Conservation (phyloP, 2,888 invertebrate species). For the Philhelius pedissequus region DNA sequence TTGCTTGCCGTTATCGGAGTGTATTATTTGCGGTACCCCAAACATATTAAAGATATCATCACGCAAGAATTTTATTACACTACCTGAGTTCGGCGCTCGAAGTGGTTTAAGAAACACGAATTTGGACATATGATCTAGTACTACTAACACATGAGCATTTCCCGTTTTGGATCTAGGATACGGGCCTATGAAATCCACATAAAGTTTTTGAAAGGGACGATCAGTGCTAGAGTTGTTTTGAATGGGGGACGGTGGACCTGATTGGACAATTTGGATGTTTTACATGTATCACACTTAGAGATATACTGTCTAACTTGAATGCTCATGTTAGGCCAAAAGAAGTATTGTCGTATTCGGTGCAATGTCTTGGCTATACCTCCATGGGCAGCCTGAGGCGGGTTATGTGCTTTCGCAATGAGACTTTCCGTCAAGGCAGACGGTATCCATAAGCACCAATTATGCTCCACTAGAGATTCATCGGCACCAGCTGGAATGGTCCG, state of each 20-base stretch:
- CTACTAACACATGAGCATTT: background rate
- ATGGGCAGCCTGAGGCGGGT: slow-evolving; percentile 17
- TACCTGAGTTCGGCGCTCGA: background rate
- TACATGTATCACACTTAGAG: background rate
- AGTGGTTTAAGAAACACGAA: too few species aligned
- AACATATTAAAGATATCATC: background rate
- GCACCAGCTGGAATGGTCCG: background rate
- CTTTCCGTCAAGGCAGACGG: background rate
- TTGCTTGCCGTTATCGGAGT: slow-evolving; percentile 70
- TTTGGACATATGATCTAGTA: background rate
- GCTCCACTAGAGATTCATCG: background rate
- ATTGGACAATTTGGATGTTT: background rate
- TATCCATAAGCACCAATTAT: slow-evolving; percentile 24
- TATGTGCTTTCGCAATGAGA: slow-evolving; percentile 2
- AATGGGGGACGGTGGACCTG: background rate
- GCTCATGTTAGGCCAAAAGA: slow-evolving; percentile 50
- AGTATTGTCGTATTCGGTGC: slow-evolving; percentile 1
- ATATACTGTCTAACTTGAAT: background rate
- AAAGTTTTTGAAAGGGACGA: background rate
- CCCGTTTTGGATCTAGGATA: background rate
- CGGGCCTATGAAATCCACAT: background rate
- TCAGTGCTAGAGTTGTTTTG: background rate
- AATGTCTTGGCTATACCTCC: slow-evolving; percentile 24
- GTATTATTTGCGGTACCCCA: background rate
- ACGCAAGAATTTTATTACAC: background rate